phyloP scores from a whole-genome alignment of 2,888 invertebrate genomes.

The Osmoderma eremita region DNA sequence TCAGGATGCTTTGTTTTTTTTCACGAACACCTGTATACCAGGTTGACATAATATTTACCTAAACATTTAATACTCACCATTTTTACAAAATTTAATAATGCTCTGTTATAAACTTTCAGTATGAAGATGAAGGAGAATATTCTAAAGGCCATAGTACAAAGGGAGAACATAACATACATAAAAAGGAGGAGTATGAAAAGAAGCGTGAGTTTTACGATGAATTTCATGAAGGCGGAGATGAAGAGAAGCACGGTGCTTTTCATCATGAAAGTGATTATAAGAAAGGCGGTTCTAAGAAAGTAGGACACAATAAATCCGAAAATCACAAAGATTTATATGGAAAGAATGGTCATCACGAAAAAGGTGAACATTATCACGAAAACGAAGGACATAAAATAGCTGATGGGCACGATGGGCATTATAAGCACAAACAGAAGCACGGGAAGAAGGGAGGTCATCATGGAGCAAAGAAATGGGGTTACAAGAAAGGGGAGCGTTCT shows the following conservation, averaged over 20 bases:
- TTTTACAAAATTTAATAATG: not conserved
- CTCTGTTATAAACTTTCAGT: conserved; percentile 50
- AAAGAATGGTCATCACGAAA: conserved; percentile 82
- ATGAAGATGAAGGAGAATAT: conserved; percentile 53
- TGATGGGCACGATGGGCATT: conserved; percentile 80
- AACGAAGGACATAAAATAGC: conserved; percentile 83
- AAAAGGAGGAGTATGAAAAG: conserved; percentile 86
- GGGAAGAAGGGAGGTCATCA: conserved; percentile 85
- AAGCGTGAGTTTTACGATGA: conserved; percentile 89
- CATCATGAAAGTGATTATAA: conserved; percentile 80
- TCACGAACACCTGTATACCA: no score
- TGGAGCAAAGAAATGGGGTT: conserved; percentile 82
- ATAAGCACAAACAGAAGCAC: conserved; percentile 77
- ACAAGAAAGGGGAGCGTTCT: conserved; percentile 50
- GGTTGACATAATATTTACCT: no score
- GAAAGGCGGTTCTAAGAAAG: conserved; percentile 79
- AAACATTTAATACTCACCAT: no score
- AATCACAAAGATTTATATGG: conserved; percentile 82
- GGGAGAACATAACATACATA: conserved; percentile 86
- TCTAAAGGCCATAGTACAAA: conserved; percentile 88
- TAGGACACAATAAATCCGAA: conserved; percentile 81
- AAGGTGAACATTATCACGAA: conserved; percentile 82
- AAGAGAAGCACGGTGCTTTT: conserved; percentile 83
- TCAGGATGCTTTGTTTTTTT: no score
- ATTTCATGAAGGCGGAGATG: conserved; percentile 82